A percentile compares a stretch with the other conserved stretches of the same genome.
Conservation (phyloP, 2,797 vertebrate genomes). For the Notamacropus eugenii region DNA sequence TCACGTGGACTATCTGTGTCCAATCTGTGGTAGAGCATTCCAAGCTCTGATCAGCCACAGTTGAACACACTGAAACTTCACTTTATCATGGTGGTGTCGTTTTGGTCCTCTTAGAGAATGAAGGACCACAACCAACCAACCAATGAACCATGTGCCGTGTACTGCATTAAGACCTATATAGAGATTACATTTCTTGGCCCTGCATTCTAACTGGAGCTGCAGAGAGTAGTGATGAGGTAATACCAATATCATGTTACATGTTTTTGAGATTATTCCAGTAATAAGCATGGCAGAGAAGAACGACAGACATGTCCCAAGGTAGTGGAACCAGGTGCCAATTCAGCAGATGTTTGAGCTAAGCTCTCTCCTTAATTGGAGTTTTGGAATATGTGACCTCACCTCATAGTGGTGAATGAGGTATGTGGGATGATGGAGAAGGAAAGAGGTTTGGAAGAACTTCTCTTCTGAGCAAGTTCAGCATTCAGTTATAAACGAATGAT, state of each 20-base stretch:
- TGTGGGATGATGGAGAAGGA: background rate
- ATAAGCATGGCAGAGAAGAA: background rate
- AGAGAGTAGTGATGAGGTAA: background rate
- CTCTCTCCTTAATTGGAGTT: too few species aligned
- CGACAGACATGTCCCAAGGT: background rate
- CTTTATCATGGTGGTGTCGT: too few species aligned
- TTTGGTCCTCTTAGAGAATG: too few species aligned
- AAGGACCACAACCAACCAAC: too few species aligned
- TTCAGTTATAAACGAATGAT: background rate
- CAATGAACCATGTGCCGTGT: too few species aligned
- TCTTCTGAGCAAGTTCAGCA: background rate
- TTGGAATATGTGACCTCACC: background rate
- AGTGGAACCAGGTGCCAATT: background rate
- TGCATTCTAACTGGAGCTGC: background rate
- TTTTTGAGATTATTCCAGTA: background rate
- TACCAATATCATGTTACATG: background rate
- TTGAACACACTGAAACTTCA: too few species aligned
- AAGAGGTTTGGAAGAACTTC: background rate
- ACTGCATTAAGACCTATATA: background rate
- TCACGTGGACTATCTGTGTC: too few species aligned
- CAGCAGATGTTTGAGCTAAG: background rate
- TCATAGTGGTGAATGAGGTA: background rate
- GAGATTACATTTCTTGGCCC: background rate
- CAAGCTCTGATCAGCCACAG: too few species aligned
- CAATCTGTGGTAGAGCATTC: too few species aligned